Conservation (phyloP, 2,888 invertebrate genomes). For the Noctua pronuba region DNA sequence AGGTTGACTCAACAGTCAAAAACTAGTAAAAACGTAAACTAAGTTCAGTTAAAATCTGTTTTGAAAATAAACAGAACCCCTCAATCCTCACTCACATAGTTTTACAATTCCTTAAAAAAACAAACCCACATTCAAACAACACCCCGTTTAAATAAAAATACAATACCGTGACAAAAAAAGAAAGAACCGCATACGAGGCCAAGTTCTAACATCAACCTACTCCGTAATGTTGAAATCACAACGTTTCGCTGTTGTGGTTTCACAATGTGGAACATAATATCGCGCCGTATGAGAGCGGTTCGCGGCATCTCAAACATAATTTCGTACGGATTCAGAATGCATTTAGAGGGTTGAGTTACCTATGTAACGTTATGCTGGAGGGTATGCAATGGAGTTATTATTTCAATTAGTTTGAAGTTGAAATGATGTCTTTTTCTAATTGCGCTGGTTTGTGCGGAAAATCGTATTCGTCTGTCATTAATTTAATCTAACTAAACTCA, state of each 20-base stretch:
- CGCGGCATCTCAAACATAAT: conserved; percentile 34
- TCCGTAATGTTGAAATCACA: conserved; percentile 43
- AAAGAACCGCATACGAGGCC: background rate
- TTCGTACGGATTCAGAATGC: conserved; percentile 44
- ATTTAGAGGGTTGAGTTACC: conserved; percentile 23
- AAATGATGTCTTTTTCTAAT: background rate
- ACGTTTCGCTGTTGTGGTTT: conserved; percentile 26
- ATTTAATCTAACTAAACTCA: background rate
- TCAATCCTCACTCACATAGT: background rate
- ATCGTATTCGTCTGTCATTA: background rate
- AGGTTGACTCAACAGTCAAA: background rate
- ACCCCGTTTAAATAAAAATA: conserved; percentile 13
- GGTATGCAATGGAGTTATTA: background rate
- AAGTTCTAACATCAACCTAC: conserved; percentile 29
- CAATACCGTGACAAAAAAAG: conserved; percentile 15
- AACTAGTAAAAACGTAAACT: background rate
- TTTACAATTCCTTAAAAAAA: background rate
- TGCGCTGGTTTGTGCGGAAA: background rate
- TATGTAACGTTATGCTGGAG: background rate
- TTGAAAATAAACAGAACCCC: background rate
- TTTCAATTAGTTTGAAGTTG: conserved; percentile 6
- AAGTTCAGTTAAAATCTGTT: background rate
- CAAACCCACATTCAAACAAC: background rate
- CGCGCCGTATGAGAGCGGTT: conserved; percentile 4
- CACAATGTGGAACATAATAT: conserved; percentile 48